Base-by-base conservation (phyloP, 2,113 vertebrate genomes). In the Phalacrocorax pelagicus region DNA sequence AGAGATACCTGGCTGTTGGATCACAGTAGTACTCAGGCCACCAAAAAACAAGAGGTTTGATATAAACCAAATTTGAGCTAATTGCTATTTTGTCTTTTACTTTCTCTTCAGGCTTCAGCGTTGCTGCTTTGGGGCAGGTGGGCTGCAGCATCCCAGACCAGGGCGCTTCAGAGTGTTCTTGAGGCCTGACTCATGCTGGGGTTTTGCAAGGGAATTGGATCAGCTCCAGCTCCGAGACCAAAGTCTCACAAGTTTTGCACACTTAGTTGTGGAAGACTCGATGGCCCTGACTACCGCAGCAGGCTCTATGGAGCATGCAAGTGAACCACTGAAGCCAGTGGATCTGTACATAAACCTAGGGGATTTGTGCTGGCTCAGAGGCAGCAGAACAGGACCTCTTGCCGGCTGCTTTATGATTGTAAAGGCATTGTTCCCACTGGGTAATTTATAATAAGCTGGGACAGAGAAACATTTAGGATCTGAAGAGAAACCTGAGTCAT, bases 401-500 rank as follows among this genome's bases (percentile, higher is more conserved):
- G 27, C 29, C 0, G 1, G 6, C 27, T 93, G 40, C 6, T 81
- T 88, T 95, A 30, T 86, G 26, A 40, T 6, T 67, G 36, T 40
- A 36, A 86, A 92, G 77, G 15, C 6, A 24, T 27, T 61, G 19
- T 12, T 92, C 27, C 23, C 14, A n/a, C 6, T 66, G 7, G 11
- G 40, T 79, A 71, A 72, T 89, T 89, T 65, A 69, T 23, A 81
- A 72, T 84, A 67, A 80, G 3, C 2, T 74, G 46, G 9, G 40
- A 52, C 19, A 54, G 51, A 73, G 29, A 58, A 95, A 92, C 19
- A 32, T 62, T 82, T 42, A 70, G 38, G 38, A 59, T 40, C 51
- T 66, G 47, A 88, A 88, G 63, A 70, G 75, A 90, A 90, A 78
- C 52, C 44, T 63, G 65, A 89, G 19, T 94, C 55, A 54, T 88